Conservation (phyloP, 2,888 invertebrate genomes). For the Catocala fraxini region DNA sequence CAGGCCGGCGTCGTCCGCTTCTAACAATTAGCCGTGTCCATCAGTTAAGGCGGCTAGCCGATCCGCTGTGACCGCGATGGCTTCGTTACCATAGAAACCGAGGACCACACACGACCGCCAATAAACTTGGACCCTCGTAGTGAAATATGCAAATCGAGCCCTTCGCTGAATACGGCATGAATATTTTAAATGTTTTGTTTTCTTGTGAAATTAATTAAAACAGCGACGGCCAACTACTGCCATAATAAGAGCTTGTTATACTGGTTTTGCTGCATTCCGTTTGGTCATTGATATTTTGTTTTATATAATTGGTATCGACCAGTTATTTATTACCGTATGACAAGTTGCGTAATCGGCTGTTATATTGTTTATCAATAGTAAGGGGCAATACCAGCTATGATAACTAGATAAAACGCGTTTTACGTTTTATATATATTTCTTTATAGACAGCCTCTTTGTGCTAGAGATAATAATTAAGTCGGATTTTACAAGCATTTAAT, state of each 20-base stretch:
- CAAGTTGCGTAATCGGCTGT: conserved; percentile 1
- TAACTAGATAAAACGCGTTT: too few species aligned
- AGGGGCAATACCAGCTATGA: neutral
- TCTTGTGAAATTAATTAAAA: conserved; percentile 72
- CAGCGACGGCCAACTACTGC: conserved; percentile 44
- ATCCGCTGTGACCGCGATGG: conserved; percentile 55
- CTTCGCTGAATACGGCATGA: conserved; percentile 67
- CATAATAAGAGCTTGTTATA: conserved; percentile 31
- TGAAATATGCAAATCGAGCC: conserved; percentile 72
- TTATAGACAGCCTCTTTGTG: too few species aligned
- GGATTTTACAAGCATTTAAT: too few species aligned
- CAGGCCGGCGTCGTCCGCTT: conserved; percentile 58
- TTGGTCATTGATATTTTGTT: conserved; percentile 16
- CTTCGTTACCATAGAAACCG: conserved; percentile 74
- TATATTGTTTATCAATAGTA: neutral
- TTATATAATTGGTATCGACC: neutral
- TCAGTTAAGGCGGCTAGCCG: conserved; percentile 68
- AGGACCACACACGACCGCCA: conserved; percentile 83
- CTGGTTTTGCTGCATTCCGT: conserved; percentile 36
- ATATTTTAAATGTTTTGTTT: conserved; percentile 72
- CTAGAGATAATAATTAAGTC: too few species aligned
- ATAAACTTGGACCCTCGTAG: conserved; percentile 62
- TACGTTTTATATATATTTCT: too few species aligned
- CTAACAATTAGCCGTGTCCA: conserved; percentile 82
- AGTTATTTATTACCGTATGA: conserved; percentile 7